These are phyloP conservation scores for Glossosoma conforme DNA, from an alignment of 1,140 invertebrate species.

Conservation along the genomic window DNA sequence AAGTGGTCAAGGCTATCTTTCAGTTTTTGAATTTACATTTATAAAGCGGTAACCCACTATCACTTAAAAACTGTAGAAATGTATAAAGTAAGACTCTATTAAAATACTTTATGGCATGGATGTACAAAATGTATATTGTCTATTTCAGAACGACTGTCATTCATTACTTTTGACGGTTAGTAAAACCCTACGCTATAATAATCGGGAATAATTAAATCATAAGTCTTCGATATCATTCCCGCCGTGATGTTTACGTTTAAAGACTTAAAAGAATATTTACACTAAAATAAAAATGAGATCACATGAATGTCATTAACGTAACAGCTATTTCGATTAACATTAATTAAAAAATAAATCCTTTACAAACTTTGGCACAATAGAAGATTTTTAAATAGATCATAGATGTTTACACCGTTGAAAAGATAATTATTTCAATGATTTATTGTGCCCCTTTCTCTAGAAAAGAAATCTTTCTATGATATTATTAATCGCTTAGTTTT, in stretches of 20 bases:
- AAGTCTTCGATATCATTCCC: too few species aligned
- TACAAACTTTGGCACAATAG: constrained; percentile 31
- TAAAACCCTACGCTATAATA: constrained; percentile 1
- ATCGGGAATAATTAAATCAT: too few species aligned
- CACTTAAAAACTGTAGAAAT: not conserved
- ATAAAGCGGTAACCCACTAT: not conserved
- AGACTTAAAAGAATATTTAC: constrained; percentile 21
- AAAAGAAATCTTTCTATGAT: too few species aligned
- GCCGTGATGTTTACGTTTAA: constrained; percentile 1
- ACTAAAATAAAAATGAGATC: constrained; percentile 33
- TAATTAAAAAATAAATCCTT: too few species aligned
- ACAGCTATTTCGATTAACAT: constrained; percentile 16
- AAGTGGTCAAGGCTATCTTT: not conserved
- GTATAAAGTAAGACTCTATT: constrained; percentile 4
- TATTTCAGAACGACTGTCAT: not conserved
- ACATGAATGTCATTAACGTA: constrained; percentile 30
- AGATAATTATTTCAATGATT: too few species aligned
- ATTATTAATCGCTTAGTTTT: too few species aligned
- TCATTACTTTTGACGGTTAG: not conserved
- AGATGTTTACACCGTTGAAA: too few species aligned
- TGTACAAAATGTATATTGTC: constrained; percentile 12
- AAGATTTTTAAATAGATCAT: too few species aligned
- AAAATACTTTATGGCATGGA: constrained; percentile 25
- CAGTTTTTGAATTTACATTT: not conserved
- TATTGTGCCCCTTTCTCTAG: too few species aligned